phyloP scores from a whole-genome alignment of 1,140 invertebrate species.

The Olivierus martensii region DNA sequence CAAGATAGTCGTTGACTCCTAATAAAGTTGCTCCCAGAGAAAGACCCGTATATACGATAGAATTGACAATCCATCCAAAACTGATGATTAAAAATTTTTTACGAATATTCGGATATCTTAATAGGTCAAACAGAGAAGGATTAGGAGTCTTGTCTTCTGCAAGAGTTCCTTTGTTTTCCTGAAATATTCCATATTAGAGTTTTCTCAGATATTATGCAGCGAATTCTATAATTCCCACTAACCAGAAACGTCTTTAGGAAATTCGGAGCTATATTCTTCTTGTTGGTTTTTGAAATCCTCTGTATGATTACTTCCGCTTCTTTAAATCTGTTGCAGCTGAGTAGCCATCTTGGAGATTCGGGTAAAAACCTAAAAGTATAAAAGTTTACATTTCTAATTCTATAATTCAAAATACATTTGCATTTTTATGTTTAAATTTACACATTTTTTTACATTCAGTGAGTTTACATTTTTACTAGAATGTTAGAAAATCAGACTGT shows the following conservation, averaged over 20 bases:
- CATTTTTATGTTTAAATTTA: too few relatives aligned
- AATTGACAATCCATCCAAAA: slow-evolving; percentile 18
- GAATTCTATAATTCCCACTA: background rate
- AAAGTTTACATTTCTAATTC: too few relatives aligned
- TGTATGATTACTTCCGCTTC: slow-evolving; percentile 27
- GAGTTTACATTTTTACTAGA: too few relatives aligned
- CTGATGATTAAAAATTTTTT: background rate
- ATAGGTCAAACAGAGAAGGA: background rate
- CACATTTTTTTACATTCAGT: too few relatives aligned
- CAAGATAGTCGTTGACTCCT: slow-evolving; percentile 38
- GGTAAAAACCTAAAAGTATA: background rate
- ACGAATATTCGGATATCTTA: background rate
- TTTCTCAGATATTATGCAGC: too few relatives aligned
- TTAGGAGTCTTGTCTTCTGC: too few relatives aligned
- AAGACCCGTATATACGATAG: slow-evolving; percentile 21
- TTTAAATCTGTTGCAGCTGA: slow-evolving; percentile 24
- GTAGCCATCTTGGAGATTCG: background rate
- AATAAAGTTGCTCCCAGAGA: slow-evolving; percentile 19
- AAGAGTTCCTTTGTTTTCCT: too few relatives aligned
- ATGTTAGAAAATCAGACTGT: too few relatives aligned
- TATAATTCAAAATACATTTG: too few relatives aligned
- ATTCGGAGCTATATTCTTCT: slow-evolving; percentile 3
- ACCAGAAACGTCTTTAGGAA: background rate
- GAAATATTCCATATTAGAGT: too few relatives aligned
- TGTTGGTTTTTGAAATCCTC: slow-evolving; percentile 26